Evolutionary conservation across 2,797 vertebrate genomes (phyloP).

Genomic region (Onychomys arenicola): DNA sequence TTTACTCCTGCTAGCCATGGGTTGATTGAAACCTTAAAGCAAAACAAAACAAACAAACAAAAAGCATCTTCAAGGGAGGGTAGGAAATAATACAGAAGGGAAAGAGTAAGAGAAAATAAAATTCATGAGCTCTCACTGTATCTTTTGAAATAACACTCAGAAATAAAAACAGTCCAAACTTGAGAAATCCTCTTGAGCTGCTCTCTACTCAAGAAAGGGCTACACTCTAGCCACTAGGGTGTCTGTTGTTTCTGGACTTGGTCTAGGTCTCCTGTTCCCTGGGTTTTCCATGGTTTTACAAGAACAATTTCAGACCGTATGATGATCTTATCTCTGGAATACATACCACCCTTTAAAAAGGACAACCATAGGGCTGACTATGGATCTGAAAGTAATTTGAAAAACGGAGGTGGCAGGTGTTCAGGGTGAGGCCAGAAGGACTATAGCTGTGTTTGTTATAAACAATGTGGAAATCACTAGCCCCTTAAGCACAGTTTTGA

Average conservation of each 20-base stretch:
- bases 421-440: background rate
- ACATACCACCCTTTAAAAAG: background rate
- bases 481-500: background rate
- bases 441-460: background rate
- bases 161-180: background rate
- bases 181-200: background rate
- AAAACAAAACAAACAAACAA: background rate
- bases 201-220: slow-evolving; percentile 13
- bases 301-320: slow-evolving; percentile 10
- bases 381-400: slow-evolving; percentile 20
- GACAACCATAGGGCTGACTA: background rate
- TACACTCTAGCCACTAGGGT: background rate
- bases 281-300: background rate
- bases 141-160: slow-evolving; percentile 58
- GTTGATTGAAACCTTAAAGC: slow-evolving; percentile 16
- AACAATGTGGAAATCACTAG: background rate
- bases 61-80: background rate
- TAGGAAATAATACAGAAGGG: slow-evolving; percentile 2
- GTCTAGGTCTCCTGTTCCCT: background rate
- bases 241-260: slow-evolving; percentile 20
- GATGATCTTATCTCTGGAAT: background rate
- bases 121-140: background rate
- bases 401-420: background rate
- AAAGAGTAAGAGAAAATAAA: slow-evolving; percentile 39
- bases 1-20: background rate